Conservation (phyloP, 2,888 invertebrate genomes). For the Drosophila peninsularis region DNA sequence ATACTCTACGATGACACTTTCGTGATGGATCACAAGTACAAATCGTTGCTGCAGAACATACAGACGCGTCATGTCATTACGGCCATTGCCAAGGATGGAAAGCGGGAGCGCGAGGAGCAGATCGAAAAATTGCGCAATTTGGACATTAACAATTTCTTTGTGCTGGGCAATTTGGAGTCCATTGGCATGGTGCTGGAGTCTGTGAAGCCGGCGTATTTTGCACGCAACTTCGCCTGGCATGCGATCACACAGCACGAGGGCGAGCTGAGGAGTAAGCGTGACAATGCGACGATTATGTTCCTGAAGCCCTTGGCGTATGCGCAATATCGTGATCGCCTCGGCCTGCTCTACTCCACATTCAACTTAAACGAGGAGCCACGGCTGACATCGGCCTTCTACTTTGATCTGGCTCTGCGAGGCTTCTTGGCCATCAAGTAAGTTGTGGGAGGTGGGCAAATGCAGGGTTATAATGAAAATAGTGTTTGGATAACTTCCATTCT, state of each 20-base stretch:
- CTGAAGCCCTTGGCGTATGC: slow-evolving; percentile 90
- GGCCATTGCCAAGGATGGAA: slow-evolving; percentile 86
- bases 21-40: slow-evolving; percentile 97
- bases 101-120: slow-evolving; percentile 87
- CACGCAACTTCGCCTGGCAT: slow-evolving; percentile 94
- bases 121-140: slow-evolving; percentile 90
- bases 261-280: slow-evolving; percentile 90
- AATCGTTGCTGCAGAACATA: slow-evolving; percentile 94
- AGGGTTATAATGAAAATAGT: too few relatives aligned
- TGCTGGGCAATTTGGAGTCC: slow-evolving; percentile 90
- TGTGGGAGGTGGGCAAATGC: not conserved
- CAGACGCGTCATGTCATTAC: slow-evolving; percentile 95
- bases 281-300: slow-evolving; percentile 91
- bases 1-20: slow-evolving; percentile 95
- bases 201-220: slow-evolving; percentile 91
- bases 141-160: slow-evolving; percentile 95
- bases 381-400: slow-evolving; percentile 93
- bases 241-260: slow-evolving; percentile 91
- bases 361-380: slow-evolving; percentile 90
- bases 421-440: slow-evolving; percentile 90
- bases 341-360: slow-evolving; percentile 89
- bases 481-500: not conserved
- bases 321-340: slow-evolving; percentile 89
- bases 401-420: slow-evolving; percentile 91
- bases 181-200: slow-evolving; percentile 89